Base-by-base conservation (phyloP, 1,140 invertebrate genomes). In the Hycleus phaleratus region DNA sequence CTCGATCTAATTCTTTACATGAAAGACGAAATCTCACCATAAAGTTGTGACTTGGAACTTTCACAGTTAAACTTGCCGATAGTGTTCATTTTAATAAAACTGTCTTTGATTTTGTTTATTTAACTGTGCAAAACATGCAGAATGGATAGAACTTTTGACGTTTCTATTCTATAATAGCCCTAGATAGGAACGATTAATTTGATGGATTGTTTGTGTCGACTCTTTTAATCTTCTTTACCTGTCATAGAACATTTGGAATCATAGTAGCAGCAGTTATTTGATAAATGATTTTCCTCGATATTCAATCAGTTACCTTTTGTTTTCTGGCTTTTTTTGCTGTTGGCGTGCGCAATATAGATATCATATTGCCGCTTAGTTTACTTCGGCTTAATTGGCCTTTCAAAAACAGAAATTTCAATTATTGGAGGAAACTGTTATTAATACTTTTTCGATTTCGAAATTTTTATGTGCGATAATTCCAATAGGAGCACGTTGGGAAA, bases 31-130 rank as follows among this genome's bases (percentile, higher is more conserved):
- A 56, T 56, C 54, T 56, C 46, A 46, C 54, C 54, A 56, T 56
- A 46, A 56, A 56, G 54, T 56, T 43, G 54, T 56, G 54, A 56
- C 43, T 58, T 58, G 42, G 25, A 50, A 58, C 38, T 57, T 49
- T 57, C 7, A 32, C 38, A 40, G n/a, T 54, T 43, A 25, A 56
- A 56, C 26, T 56, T 38, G 46, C 50, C 55, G 39, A 57, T 18
- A 44, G 56, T 40, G 26, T 25, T 25, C 39, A 46, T 40, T 52
- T 32, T 32, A 18, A 18, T 32, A 32, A 32, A 32, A 32, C 1
- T 32, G 32, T 32, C 32, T 32, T 32, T 5, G 32, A 32, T 32
- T 32, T 32, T 18, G 18, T 18, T 18, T 18, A 18, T 18, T 18
- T 18, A 18, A 18, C 18, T 18, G 18, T 18, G 18, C 18, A 2